Base-by-base conservation (phyloP, 2,797 vertebrate genomes). In the Sebastes diaconus region DNA sequence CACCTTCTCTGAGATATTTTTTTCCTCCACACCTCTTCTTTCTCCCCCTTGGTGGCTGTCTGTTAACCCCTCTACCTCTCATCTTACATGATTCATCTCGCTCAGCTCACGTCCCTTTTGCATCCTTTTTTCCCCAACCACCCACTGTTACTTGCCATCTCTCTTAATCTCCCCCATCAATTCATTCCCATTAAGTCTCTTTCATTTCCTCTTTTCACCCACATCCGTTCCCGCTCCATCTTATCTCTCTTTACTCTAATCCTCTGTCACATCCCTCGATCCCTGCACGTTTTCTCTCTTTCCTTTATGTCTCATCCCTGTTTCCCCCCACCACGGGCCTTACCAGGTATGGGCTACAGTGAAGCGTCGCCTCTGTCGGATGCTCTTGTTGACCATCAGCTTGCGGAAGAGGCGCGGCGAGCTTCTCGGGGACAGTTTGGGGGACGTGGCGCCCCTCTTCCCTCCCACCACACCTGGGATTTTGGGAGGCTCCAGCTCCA, bases 291-390 rank as follows among this genome's bases (percentile, higher is more conserved):
- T 73, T 63, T 54, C 27, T 9, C 94, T 14, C 24, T 36, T 58
- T 27, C 65, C 42, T 46, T 7, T 18, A 30, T 29, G 18, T 11
- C 29, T 46, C 39, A 69, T 11, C 29, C 29, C 30, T 46, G 2
- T 50, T 71, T 39, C 9, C 18, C 9, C 52, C 18, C 27, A 16
- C 32, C 81, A 18, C 30, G 46, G 59, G 10, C 75, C 98, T 98
- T 98, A 99, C 98, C 98, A 99, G 50, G 98, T 99, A 93, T 99
- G 98, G 32, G 98, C 98, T 83, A 99, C 98, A 0, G 98, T 99
- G 94, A 99, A 99, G 81, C 98, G 96, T 0, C 98, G 97, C 39
- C 98, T 97, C 93, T 99, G 98, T 13, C 98, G 96, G 88, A 98
- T 97, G 95, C 98, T 98, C 95, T 98, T 98, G 93, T 98, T 99